Base-by-base conservation (phyloP, 2,888 invertebrate species). In the Psylliodes chrysocephalus region DNA sequence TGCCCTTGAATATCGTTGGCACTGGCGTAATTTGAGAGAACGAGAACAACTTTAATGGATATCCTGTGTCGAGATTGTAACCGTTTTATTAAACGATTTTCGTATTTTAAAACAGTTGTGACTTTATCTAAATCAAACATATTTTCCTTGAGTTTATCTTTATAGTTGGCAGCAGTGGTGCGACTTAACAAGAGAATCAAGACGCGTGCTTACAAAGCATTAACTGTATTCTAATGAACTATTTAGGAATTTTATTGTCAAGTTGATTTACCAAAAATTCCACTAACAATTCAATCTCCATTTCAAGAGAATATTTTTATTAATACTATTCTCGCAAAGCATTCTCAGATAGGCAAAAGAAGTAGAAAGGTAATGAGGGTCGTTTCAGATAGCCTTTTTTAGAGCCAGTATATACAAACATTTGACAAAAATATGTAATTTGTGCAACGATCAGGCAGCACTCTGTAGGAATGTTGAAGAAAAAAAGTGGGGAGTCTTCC, bases 31-130 rank as follows among this genome's bases (percentile, higher is more conserved):
- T 67, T 65, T 46, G 47, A 59, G 28, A 63, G 69, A 67, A 69
- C 66, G 44, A 66, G 69, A 66, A 67, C 64, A 62, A 60, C 63
- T 67, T 66, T 73, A 71, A 71, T 71, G 68, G 73, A 71, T 55
- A 69, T 66, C 63, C 67, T 63, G 66, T 71, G 70, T 71, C 57
- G 38, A 62, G 66, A 66, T 61, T 55, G 55, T 59, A 53, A 60
- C 64, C 54, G 60, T 56, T 66, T 53, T 61, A 33, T 46, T 18
- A 52, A 33, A 57, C 49, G 47, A 22, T 65, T 63, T 59, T 57
- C 60, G 56, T 57, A 59, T 53, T 47, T 49, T 57, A 53, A 56
- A 56, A 47, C 40, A 54, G 60, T 63, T 61, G 42, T 62, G 40
- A 53, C 47, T 57, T 66, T 60, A 63, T 62, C 63, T 63, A n/a